These are phyloP conservation scores for Phengaris alcon DNA, from an alignment of 2,888 invertebrate genomes.

Conservation along the genomic window DNA sequence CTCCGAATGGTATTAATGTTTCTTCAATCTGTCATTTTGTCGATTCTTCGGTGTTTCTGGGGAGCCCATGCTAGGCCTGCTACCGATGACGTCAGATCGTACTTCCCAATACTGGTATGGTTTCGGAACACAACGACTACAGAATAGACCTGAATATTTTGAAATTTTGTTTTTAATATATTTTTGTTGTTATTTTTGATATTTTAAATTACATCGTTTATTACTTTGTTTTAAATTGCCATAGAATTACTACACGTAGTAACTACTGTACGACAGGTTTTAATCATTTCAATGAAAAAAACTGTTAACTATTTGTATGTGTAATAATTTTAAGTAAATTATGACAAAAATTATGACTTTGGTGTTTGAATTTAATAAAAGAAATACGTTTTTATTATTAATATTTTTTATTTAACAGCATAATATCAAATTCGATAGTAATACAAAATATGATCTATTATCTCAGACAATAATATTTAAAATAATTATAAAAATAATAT, in stretches of 20 bases:
- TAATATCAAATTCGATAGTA: constrained; percentile 44
- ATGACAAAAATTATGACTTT: neutral
- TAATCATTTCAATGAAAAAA: too few relatives aligned
- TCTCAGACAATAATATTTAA: constrained; percentile 46
- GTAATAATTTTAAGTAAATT: neutral
- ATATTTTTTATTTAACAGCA: constrained; percentile 42
- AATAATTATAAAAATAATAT: constrained; percentile 27
- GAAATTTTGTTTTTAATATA: neutral
- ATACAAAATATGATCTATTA: constrained; percentile 55
- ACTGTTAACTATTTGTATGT: too few relatives aligned
- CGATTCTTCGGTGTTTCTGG: too few relatives aligned
- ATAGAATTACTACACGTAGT: neutral
- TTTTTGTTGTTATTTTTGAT: neutral
- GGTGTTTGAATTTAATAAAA: constrained; percentile 14
- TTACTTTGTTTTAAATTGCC: neutral
- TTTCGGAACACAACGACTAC: too few relatives aligned
- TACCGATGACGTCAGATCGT: too few relatives aligned
- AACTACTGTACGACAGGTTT: too few relatives aligned
- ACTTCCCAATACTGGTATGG: too few relatives aligned
- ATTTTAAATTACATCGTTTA: neutral
- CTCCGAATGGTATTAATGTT: too few relatives aligned
- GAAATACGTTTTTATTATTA: constrained; percentile 2
- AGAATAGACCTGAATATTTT: neutral
- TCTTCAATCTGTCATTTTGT: too few relatives aligned
- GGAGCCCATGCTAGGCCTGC: too few relatives aligned